Conservation (phyloP, 2,113 vertebrate genomes). For the Semicossyphus pulcher region DNA sequence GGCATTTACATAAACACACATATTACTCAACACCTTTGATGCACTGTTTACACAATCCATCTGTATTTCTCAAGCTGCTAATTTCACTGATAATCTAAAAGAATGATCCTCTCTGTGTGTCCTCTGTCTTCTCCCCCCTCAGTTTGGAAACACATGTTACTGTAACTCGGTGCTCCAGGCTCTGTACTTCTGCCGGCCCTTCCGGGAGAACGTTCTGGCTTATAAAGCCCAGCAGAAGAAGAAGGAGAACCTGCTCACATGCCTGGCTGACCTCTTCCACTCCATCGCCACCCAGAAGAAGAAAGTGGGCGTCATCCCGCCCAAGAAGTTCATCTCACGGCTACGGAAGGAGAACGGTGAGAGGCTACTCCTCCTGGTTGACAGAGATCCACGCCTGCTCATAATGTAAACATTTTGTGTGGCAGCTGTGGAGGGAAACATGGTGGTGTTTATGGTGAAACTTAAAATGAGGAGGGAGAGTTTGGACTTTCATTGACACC, state of each 20-base stretch:
- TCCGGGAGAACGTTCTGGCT: conserved; percentile 96
- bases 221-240: conserved; percentile 99
- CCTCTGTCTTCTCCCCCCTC: conserved; percentile 31
- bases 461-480: too few relatives aligned
- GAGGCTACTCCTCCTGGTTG: conserved; percentile 17
- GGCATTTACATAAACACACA: conserved; percentile 7
- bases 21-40: neutral
- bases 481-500: too few relatives aligned
- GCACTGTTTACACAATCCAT: neutral
- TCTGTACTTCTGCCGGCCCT: conserved; percentile 95
- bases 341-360: conserved; percentile 96
- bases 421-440: too few relatives aligned
- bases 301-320: conserved; percentile 98
- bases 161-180: conserved; percentile 99
- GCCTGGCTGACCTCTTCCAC: conserved; percentile 97
- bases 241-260: conserved; percentile 97
- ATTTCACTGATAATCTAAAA: neutral
- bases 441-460: too few relatives aligned
- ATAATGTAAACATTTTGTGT: too few relatives aligned
- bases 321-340: conserved; percentile 98
- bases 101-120: neutral
- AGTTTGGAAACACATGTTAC: conserved; percentile 99
- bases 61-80: neutral
- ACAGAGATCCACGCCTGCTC: too few relatives aligned
- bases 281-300: conserved; percentile 99